Percentiles rank a stretch among this genome's conserved stretches.
Evolutionary conservation across 2,113 vertebrate species (phyloP).

Genomic region (Cyphomyrus discorhynchus): DNA sequence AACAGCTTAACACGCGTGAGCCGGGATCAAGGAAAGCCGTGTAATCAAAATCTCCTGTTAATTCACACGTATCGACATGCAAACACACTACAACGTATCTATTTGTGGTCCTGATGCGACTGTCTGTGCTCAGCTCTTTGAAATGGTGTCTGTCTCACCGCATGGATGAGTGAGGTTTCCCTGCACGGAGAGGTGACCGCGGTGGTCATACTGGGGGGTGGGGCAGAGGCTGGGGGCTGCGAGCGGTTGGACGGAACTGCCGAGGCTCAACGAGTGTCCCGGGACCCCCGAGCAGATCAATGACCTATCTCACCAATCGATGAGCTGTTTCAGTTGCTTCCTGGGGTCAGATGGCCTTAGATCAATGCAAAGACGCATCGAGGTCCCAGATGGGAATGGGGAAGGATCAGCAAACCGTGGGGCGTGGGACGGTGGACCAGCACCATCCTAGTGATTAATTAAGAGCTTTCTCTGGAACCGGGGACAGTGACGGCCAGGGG

Average conservation of each 20-base stretch:
- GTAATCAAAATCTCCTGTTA: background rate
- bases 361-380: background rate
- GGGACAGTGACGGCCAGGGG: background rate
- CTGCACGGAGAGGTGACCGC: background rate
- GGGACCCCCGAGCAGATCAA: background rate
- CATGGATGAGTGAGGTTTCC: background rate
- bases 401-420: background rate
- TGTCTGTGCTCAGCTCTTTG: background rate
- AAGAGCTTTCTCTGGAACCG: background rate
- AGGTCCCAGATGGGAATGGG: background rate
- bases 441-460: background rate
- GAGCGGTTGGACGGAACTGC: background rate
- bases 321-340: background rate
- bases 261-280: background rate
- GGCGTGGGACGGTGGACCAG: background rate
- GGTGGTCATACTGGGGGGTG: background rate
- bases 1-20: background rate
- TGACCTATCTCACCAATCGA: constrained; percentile 2
- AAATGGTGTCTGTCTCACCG: background rate
- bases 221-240: background rate
- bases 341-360: background rate
- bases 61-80: background rate
- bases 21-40: background rate
- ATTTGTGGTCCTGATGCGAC: background rate
- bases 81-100: background rate